Percentiles rank a stretch among this genome's conserved stretches.
These are phyloP conservation scores for Gobio occitaniae DNA, from an alignment of 2,797 vertebrate species.

Conservation along the genomic window DNA sequence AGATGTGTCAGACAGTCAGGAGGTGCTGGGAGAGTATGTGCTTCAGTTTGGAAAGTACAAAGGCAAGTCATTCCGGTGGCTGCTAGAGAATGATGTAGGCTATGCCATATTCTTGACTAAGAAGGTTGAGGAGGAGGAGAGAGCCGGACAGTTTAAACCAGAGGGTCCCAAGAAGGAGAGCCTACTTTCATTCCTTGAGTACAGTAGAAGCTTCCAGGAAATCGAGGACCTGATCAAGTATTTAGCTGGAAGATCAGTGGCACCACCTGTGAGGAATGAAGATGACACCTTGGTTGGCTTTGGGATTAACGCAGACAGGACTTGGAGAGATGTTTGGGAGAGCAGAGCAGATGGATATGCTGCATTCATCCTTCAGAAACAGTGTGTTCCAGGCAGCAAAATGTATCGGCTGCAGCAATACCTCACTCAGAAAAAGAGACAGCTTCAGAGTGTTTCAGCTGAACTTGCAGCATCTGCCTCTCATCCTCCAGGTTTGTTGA, in stretches of 20 bases:
- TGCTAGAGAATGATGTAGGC: not conserved
- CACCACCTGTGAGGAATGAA: conserved; percentile 21
- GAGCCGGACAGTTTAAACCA: not conserved
- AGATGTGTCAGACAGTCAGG: conserved; percentile 1
- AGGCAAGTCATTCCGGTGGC: not conserved
- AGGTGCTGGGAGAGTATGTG: not conserved
- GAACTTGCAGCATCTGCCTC: not conserved
- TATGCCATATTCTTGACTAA: not conserved
- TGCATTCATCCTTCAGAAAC: not conserved
- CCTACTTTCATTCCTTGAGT: conserved; percentile 22
- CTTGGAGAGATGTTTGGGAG: conserved; percentile 24
- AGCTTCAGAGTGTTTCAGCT: conserved; percentile 16
- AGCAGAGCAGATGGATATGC: no score
- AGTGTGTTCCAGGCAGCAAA: conserved; percentile 17
- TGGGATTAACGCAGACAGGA: not conserved
- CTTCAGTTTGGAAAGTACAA: not conserved
- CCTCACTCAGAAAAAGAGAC: not conserved
- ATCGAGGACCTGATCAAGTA: conserved; percentile 12
- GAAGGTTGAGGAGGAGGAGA: conserved; percentile 28
- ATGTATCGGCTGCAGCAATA: conserved; percentile 27
- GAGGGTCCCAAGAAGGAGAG: not conserved
- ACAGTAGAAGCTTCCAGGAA: conserved; percentile 19
- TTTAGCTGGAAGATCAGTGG: conserved; percentile 17
- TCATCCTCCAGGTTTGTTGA: no score
- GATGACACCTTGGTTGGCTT: conserved; percentile 22